Percentiles rank a stretch among this genome's conserved stretches.
Evolutionary conservation across 1,140 invertebrate genomes (phyloP).

Genomic region (Meloidogyne exigua): DNA sequence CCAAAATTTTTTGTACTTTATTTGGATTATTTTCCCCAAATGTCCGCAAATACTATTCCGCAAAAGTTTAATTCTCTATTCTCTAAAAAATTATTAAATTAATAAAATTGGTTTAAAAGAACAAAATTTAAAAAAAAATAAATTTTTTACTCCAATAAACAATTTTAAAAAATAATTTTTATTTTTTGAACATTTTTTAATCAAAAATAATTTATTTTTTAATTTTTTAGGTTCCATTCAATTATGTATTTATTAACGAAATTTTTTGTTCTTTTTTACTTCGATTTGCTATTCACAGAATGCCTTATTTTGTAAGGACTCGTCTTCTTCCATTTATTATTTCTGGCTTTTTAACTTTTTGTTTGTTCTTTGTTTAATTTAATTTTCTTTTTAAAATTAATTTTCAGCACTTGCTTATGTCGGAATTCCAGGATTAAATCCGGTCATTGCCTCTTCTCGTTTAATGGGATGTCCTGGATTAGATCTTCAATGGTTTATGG

Average conservation of each 20-base stretch:
- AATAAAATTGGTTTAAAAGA: too few species aligned
- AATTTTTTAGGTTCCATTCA: conserved; percentile 48
- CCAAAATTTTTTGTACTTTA: too few species aligned
- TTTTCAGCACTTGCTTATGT: conserved; percentile 49
- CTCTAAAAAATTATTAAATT: too few species aligned
- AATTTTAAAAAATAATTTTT: too few species aligned
- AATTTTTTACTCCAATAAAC: too few species aligned
- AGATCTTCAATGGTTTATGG: conserved; percentile 44
- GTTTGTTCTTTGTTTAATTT: conserved; percentile 23
- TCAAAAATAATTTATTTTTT: background rate
- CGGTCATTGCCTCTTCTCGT: conserved; percentile 49
- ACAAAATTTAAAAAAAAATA: too few species aligned
- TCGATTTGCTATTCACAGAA: conserved; percentile 24
- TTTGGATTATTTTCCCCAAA: too few species aligned
- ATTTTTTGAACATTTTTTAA: too few species aligned
- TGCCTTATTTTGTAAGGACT: conserved; percentile 3
- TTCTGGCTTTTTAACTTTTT: conserved; percentile 46
- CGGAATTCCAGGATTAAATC: conserved; percentile 59
- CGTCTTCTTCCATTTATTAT: conserved; percentile 42
- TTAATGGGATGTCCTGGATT: conserved; percentile 49
- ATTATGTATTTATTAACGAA: conserved; percentile 47
- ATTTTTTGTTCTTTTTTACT: conserved; percentile 37
- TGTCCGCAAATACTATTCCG: too few species aligned
- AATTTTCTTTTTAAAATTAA: conserved; percentile 12
- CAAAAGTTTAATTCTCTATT: too few species aligned